phyloP scores from a whole-genome alignment of 2,113 vertebrate genomes.

The Oncorhynchus clarkii region DNA sequence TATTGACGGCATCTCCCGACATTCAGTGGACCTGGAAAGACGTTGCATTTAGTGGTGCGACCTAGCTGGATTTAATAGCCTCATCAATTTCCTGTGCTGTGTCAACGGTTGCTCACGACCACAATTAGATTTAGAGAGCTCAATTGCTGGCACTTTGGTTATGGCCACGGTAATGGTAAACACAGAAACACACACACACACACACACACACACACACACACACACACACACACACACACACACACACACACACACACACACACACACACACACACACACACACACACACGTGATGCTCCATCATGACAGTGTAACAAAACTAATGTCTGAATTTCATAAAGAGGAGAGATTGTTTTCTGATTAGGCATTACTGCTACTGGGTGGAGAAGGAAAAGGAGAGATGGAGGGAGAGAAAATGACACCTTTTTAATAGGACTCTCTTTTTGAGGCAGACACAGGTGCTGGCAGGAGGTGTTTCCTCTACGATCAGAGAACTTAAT shows the following conservation, averaged over 20 bases:
- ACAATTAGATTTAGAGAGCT: background rate
- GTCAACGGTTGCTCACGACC: background rate
- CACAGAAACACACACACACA: background rate
- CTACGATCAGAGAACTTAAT: too few relatives aligned
- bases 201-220: background rate
- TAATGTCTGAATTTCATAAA: background rate
- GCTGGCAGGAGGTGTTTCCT: too few relatives aligned
- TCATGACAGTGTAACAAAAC: background rate
- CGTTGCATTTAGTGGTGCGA: too few relatives aligned
- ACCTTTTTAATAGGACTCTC: too few relatives aligned
- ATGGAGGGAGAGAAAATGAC: too few relatives aligned
- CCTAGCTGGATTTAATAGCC: background rate
- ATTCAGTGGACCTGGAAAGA: too few relatives aligned
- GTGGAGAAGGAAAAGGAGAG: background rate
- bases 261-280: background rate
- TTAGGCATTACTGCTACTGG: conserved; percentile 6
- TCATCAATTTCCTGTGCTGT: background rate
- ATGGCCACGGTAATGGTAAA: background rate
- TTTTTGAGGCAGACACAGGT: too few relatives aligned
- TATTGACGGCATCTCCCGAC: too few relatives aligned
- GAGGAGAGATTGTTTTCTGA: conserved; percentile 4
- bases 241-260: too few relatives aligned
- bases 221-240: too few relatives aligned
- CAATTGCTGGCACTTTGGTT: background rate
- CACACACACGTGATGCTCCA: background rate